Evolutionary conservation across 2,113 vertebrate species (phyloP).

Genomic region (Epinephelus fuscoguttatus): DNA sequence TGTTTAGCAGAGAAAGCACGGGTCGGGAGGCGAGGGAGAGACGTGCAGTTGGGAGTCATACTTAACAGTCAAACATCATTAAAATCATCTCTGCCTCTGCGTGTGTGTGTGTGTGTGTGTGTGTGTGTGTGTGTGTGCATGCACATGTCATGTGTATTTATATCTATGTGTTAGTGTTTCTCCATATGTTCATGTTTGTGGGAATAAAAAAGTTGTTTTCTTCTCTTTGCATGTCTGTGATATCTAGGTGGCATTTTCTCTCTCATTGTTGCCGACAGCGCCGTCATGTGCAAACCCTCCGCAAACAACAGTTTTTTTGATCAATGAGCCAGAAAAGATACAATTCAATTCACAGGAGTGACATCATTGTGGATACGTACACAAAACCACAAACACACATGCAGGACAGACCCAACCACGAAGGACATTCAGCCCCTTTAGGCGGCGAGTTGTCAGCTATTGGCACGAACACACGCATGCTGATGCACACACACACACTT

Average conservation of each 20-base stretch:
- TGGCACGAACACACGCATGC: not conserved
- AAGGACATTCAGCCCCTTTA: slow-evolving; percentile 45
- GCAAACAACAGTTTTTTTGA: slow-evolving; percentile 14
- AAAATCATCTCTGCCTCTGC: slow-evolving; percentile 43
- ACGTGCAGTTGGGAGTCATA: slow-evolving; percentile 35
- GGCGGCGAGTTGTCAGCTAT: slow-evolving; percentile 39
- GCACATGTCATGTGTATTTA: slow-evolving; percentile 10
- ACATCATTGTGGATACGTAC: not conserved
- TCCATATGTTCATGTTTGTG: slow-evolving; percentile 16
- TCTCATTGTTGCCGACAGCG: not conserved
- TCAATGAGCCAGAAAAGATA: slow-evolving; percentile 45
- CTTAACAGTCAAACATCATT: slow-evolving; percentile 73
- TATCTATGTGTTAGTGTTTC: not conserved
- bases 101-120: slow-evolving; percentile 15
- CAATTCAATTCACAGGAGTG: slow-evolving; percentile 37
- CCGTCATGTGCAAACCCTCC: slow-evolving; percentile 34
- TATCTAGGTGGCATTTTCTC: slow-evolving; percentile 3
- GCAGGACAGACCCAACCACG: not conserved
- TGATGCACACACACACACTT: not conserved
- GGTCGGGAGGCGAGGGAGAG: slow-evolving; percentile 63
- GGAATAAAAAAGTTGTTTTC: not conserved
- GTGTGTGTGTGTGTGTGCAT: slow-evolving; percentile 1
- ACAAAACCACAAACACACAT: slow-evolving; percentile 26
- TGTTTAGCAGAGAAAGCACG: slow-evolving; percentile 57
- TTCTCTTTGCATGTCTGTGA: slow-evolving; percentile 22